Evolutionary conservation across 2,888 invertebrate species (phyloP), one percentile per base, ranked within the genome.

Genomic region (Pemphredon lugubris): DNA sequence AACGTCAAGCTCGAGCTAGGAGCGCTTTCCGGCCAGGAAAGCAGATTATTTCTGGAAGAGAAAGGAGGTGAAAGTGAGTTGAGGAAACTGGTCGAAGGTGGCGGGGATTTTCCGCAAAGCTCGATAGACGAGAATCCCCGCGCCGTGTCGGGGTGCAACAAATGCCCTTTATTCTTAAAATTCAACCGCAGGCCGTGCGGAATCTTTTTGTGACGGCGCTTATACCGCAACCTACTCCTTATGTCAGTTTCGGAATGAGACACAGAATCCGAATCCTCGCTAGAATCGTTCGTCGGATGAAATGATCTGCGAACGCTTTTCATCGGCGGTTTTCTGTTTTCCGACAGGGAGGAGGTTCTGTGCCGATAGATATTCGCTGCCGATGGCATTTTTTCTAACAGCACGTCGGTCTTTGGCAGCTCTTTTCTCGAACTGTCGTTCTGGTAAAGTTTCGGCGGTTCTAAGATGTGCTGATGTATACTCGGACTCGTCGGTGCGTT

Each of bases 181-280:
- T 91, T 90, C 2, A 91, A 87, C 5, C 90, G 89, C 11, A 91
- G 82, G 79, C 89, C 87, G 57, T 90, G 90, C 14, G 87, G 83
- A 3, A 87, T 71, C 55, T 86, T 88, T 67, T 86, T 88, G 42
- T 88, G 87, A 0, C 88, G 84, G 1, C 88, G 81, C 30, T 86
- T 86, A 34, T 85, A 86, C 7, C 87, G 81, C 42, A 89, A 64
- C 9, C 88, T 83, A n/a, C 85, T 85, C 2, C 92, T 87, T 55
- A 92, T 92, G 66, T 92, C 92, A 34, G 92, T 92, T 73, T 92
- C 92, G 0, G 92, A 92, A 55, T 92, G 91, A 0, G 92, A 92
- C 60, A 92, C 87, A 0, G 89, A 89, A 26, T 89, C 89, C 0
- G 89, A 89, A 53, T 89, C 89, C 20, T 89, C 89, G 70, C 89